Base-by-base conservation (phyloP, 2,888 invertebrate species). In the Deilephila porcellus region DNA sequence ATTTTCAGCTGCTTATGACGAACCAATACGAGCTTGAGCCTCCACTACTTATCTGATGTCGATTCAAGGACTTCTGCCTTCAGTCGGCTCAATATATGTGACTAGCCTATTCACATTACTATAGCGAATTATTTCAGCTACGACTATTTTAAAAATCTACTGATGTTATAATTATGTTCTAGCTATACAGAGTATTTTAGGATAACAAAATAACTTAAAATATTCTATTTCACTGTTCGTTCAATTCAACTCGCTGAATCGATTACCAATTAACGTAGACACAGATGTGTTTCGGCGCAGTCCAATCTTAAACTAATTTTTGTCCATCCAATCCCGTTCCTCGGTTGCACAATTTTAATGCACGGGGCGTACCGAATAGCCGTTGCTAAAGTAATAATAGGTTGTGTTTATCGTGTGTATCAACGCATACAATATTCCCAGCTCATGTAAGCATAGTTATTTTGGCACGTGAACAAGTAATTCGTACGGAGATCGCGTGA, bases 401-500 rank as follows among this genome's bases (percentile, higher is more conserved):
- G 20, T 67, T 20, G 5, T 67, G 37, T 37, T 14, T 64, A 64
- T 64, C n/a, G 20, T 45, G 34, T 45, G 8, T 64, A 64, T 52
- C 25, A 25, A 52, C 20, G 45, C 14, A 64, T 45, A 25, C 4
- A 45, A 67, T 52, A 52, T 67, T 67, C 25, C 17, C 11, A 45
- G n/a, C 14, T 34, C 37, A 63, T 63, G 67, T 52, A 52, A 67
- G 67, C 25, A 45, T 67, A 52, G 52, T 67, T 67, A 67, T 67
- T 67, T 67, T 45, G 67, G 67, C 67, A 67, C 67, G 67, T 67
- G 67, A 67, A 52, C 67, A 67, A 17, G 67, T 67, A 67, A 25
- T 20, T 45, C 52, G 67, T 67, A 67, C 25, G 20, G 52, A n/a
- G 52, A 52, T 67, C 62, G 59, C 70, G 59, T 71, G 59, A 71